These are phyloP conservation scores for Chinchilla lanigera DNA, from an alignment of 2,113 vertebrate genomes.

Conservation along the genomic window DNA sequence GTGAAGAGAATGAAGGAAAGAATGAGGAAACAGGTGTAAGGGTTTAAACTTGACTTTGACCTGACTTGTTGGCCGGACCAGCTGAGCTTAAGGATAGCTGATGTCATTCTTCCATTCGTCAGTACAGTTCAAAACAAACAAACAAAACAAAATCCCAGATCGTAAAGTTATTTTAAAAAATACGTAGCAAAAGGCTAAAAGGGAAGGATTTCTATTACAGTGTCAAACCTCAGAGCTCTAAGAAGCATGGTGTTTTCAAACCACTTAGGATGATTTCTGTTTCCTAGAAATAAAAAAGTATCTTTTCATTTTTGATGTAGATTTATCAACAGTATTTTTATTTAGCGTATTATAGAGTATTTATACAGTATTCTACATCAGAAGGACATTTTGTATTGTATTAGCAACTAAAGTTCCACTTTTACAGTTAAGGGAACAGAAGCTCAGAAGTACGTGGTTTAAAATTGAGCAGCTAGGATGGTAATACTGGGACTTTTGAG, in stretches of 20 bases:
- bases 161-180: neutral
- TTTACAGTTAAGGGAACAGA: neutral
- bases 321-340: slow-evolving; percentile 41
- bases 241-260: neutral
- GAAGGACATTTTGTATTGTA: neutral
- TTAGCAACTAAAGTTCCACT: neutral
- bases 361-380: neutral
- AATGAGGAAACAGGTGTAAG: neutral
- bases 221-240: neutral
- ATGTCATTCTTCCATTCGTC: neutral
- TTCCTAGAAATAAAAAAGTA: neutral
- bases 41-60: neutral
- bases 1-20: neutral
- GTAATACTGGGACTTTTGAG: neutral
- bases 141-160: neutral
- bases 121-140: neutral
- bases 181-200: neutral
- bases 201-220: neutral
- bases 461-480: neutral
- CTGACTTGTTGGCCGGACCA: neutral
- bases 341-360: neutral
- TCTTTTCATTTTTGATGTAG: neutral
- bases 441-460: neutral
- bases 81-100: neutral
- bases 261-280: neutral